Evolutionary conservation across 2,888 invertebrate genomes (phyloP).

Genomic region (Steinernema hermaphroditum): DNA sequence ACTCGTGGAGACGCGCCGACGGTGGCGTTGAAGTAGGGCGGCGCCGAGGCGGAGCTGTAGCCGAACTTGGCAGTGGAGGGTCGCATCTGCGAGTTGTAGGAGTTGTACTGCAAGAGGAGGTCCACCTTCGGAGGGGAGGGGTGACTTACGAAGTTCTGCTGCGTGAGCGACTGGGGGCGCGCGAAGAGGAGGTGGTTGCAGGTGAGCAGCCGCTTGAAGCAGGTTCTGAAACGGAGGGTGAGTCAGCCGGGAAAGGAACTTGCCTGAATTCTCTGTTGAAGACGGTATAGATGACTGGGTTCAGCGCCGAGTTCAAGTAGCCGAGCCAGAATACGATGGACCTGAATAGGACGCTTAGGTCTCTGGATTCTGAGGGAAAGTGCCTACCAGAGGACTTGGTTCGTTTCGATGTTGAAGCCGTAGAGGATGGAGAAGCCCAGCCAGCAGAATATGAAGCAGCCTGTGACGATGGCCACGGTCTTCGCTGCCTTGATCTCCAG

Average conservation of each 20-base stretch:
- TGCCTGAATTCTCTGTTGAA: slow-evolving; percentile 62
- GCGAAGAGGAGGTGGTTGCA: slow-evolving; percentile 61
- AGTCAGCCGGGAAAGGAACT: too few species aligned
- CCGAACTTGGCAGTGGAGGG: slow-evolving; percentile 38
- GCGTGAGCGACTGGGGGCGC: slow-evolving; percentile 23
- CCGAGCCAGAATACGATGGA: slow-evolving; percentile 92
- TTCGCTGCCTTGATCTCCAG: slow-evolving; percentile 65
- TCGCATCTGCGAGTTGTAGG: slow-evolving; percentile 49
- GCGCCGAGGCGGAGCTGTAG: slow-evolving; percentile 42
- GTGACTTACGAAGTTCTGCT: slow-evolving; percentile 39
- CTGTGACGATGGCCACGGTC: slow-evolving; percentile 81
- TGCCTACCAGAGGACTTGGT: slow-evolving; percentile 56
- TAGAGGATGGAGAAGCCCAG: slow-evolving; percentile 80
- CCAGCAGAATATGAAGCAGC: slow-evolving; percentile 95
- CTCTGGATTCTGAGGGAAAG: too few species aligned
- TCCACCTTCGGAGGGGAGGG: too few species aligned
- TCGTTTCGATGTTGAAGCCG: slow-evolving; percentile 56
- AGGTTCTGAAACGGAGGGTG: slow-evolving; percentile 54
- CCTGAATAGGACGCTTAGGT: slow-evolving; percentile 69
- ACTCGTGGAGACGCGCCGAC: background rate
- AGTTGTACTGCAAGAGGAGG: slow-evolving; percentile 47
- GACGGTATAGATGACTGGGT: slow-evolving; percentile 68
- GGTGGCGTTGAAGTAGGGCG: slow-evolving; percentile 33
- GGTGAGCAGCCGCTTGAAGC: slow-evolving; percentile 64
- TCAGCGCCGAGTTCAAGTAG: slow-evolving; percentile 77